Conservation (phyloP, 37 sponge, comb jelly and placozoan species). For the Agelas oroides region DNA sequence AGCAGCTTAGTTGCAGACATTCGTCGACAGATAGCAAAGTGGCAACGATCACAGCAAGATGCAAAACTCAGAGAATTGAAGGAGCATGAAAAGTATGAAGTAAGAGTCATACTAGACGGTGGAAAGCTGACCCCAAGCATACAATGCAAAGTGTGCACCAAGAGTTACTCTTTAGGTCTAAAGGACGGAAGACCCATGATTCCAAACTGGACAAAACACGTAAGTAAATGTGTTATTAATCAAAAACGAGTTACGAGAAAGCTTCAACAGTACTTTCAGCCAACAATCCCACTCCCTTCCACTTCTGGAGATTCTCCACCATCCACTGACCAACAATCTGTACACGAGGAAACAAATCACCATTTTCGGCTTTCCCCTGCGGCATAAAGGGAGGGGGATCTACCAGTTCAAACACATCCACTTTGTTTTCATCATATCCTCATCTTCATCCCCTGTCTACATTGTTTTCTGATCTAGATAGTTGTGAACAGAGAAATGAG, state of each 20-base stretch:
- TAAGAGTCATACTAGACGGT: not conserved
- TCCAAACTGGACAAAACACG: conserved; percentile 47
- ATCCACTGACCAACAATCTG: no score
- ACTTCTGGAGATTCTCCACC: no score
- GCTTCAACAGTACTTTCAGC: not conserved
- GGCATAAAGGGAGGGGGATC: not conserved
- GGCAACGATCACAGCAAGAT: conserved; percentile 12
- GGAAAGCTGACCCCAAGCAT: not conserved
- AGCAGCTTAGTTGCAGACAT: conserved; percentile 1
- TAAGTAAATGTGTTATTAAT: not conserved
- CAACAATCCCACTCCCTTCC: no score
- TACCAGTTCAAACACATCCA: no score
- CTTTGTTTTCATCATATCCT: no score
- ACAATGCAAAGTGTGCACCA: conserved; percentile 1
- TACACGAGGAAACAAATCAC: no score
- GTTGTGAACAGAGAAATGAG: no score
- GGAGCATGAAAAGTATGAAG: conserved; percentile 23
- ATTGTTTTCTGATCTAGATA: no score
- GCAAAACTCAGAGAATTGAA: conserved; percentile 1
- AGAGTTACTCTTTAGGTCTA: not conserved
- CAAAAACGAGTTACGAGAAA: not conserved
- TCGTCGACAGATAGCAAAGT: conserved; percentile 18
- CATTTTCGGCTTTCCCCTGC: conserved; percentile 18
- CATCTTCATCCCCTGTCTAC: no score
- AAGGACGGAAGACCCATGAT: conserved; percentile 10